A percentile compares a stretch with the other conserved stretches of the same genome.
phyloP scores from a whole-genome alignment of 2,113 vertebrate species.

The Petrocephalus zakoni region DNA sequence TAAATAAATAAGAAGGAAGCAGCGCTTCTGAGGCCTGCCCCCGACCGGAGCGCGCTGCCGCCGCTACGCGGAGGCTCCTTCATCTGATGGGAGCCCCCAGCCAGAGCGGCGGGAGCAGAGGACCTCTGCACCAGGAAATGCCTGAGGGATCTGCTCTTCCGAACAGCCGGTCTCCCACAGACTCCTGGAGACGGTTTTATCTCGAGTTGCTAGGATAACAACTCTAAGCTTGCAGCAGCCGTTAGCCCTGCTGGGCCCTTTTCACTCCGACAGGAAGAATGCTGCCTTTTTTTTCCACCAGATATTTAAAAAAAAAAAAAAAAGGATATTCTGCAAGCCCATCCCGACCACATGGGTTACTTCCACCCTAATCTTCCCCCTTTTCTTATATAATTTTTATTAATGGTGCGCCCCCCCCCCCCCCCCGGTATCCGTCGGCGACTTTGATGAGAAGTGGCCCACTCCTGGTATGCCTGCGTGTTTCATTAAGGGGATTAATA shows the following conservation, averaged over 20 bases:
- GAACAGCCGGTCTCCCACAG: constrained; percentile 51
- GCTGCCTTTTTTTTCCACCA: constrained; percentile 20
- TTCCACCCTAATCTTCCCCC: constrained; percentile 19
- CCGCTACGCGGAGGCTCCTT: constrained; percentile 54
- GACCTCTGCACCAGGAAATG: constrained; percentile 58
- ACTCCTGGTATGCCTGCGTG: constrained; percentile 18
- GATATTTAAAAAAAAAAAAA: constrained; percentile 39
- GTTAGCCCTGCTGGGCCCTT: constrained; percentile 41
- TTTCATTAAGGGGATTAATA: constrained; percentile 51
- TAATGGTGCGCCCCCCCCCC: background rate
- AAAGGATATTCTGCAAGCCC: constrained; percentile 30
- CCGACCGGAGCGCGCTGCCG: constrained; percentile 44
- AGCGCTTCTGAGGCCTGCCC: constrained; percentile 48
- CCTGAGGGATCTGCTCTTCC: constrained; percentile 53
- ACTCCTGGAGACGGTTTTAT: constrained; percentile 50
- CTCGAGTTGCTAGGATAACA: constrained; percentile 56
- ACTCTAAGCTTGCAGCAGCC: constrained; percentile 50
- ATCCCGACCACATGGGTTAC: constrained; percentile 23
- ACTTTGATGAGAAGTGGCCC: constrained; percentile 20
- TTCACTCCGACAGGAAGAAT: constrained; percentile 38
- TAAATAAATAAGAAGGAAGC: constrained; percentile 40
- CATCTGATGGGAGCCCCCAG: constrained; percentile 51
- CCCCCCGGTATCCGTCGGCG: background rate
- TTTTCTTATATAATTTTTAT: background rate
- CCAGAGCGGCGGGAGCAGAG: constrained; percentile 48